phyloP scores from a whole-genome alignment of 2,113 vertebrate species.

The Charadrius vociferus region DNA sequence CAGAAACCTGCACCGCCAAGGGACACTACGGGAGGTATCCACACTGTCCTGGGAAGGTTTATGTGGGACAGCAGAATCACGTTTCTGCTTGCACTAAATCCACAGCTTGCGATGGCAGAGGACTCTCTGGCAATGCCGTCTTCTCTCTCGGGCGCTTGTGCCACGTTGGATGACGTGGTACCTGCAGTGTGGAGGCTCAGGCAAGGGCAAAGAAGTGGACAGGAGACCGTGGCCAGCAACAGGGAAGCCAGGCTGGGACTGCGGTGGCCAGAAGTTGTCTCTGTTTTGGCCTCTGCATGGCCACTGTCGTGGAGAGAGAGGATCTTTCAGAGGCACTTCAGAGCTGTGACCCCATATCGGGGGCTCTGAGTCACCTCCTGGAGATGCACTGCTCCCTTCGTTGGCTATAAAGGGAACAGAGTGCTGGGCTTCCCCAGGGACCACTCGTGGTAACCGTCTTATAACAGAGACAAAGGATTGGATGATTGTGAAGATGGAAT shows the following conservation, averaged over 20 bases:
- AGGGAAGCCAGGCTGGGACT: not conserved
- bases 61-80: accelerated
- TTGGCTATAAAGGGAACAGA: not conserved
- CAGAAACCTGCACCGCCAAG: not conserved
- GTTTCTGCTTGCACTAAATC: not conserved
- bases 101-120: not conserved
- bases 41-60: not conserved
- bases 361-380: not conserved
- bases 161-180: not conserved
- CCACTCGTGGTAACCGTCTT: not conserved
- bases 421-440: not conserved
- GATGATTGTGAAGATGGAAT: not conserved
- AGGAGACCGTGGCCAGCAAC: not conserved
- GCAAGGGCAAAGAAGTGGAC: not conserved
- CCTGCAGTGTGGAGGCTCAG: accelerated
- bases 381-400: not conserved
- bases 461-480: not conserved
- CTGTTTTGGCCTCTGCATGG: accelerated
- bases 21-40: not conserved
- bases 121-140: not conserved
- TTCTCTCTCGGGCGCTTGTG: accelerated
- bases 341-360: not conserved
- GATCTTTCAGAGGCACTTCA: not conserved
- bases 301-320: not conserved
- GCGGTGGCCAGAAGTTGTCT: accelerated